Base-by-base conservation (phyloP, 2,113 vertebrate species). In the Marmota monax region DNA sequence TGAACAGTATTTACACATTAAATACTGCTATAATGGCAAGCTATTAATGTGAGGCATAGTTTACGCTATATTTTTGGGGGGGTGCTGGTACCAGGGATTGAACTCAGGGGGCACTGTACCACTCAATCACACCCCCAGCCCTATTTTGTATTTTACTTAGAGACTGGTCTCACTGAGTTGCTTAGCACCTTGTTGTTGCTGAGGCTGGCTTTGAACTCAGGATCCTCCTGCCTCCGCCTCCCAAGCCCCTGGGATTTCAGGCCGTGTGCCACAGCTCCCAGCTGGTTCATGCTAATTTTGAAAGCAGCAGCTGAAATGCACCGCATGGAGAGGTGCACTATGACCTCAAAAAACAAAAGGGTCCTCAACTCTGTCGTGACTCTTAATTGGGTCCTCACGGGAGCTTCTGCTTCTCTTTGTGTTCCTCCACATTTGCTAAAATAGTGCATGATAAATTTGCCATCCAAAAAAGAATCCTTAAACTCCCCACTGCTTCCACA, bases 291-390 rank as follows among this genome's bases (percentile, higher is more conserved):
- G 29, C 23, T 63, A 22, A 25, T 11, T 63, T 61, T 61, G 58
- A 61, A 61, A 8, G 23, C 23, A 25, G 22, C 20, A 61, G 22
- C 58, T 3, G 8, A 25, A 63, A 4, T 25, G 7, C 9, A 25
- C 22, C 0, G 2, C 9, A 10, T 3, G 23, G 23, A 63, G 61
- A 22, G 4, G 8, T 25, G 6, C 58, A 8, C 3, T 1, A 7
- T 61, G 58, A 14, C 22, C 22, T 34, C 51, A 76, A 25, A 34
- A 34, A 18, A 29, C 6, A 12, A 45, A 32, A 17, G 16, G 42
- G 56, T 25, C 42, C 48, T n/a, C 70, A 6, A 58, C 16, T 76
- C 69, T 39, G 65, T 45, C 17, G 4, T 20, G 27, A 78, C 63
- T 88, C 51, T 65, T 22, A 12, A 34, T 37, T 0, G 18, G 17